A percentile compares a stretch with the other conserved stretches of the same genome.
phyloP scores from a whole-genome alignment of 2,888 invertebrate species.

The Limnephilus marmoratus region DNA sequence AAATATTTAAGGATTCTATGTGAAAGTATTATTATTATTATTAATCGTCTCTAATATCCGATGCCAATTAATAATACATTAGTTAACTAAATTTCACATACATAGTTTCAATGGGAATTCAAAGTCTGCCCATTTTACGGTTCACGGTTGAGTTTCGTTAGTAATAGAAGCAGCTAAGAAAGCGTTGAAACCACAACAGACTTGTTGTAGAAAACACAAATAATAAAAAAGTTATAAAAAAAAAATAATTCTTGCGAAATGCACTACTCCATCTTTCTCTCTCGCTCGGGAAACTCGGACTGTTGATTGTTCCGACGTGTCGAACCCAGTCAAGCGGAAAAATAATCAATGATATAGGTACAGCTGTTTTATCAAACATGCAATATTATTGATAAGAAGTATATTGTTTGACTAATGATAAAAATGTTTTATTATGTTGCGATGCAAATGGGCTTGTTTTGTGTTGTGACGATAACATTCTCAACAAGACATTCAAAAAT shows the following conservation, averaged over 20 bases:
- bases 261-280: background rate
- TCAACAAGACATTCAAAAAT: background rate
- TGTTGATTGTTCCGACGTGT: background rate
- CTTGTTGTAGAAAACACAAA: constrained; percentile 19
- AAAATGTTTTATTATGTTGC: background rate
- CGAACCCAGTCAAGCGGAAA: background rate
- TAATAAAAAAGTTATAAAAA: background rate
- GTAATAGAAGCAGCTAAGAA: constrained; percentile 34
- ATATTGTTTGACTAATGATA: background rate
- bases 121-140: constrained; percentile 3
- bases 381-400: background rate
- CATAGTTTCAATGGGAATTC: background rate
- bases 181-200: constrained; percentile 44
- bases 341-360: background rate
- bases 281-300: background rate
- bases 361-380: background rate
- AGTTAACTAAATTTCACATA: no score
- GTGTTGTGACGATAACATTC: background rate
- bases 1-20: no score
- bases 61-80: no score
- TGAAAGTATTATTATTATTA: no score
- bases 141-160: constrained; percentile 33
- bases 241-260: constrained; percentile 37
- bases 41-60: no score
- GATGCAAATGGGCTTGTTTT: background rate